These are phyloP conservation scores for Siniperca obscura DNA, from an alignment of 2,797 vertebrate genomes.

Conservation along the genomic window DNA sequence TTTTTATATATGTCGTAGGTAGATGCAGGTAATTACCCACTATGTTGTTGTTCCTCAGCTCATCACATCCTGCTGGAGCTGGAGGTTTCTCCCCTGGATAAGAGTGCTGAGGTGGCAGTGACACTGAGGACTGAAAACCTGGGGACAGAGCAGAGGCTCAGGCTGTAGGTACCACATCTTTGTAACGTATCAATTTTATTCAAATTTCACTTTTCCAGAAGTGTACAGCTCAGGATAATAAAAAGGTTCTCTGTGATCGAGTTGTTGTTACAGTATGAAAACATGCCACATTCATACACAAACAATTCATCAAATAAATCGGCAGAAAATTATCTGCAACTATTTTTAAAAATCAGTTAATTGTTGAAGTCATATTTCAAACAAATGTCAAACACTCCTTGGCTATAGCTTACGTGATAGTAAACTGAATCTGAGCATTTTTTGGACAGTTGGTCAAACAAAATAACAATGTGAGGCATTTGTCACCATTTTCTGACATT, in stretches of 20 bases:
- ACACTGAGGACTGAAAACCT: constrained; percentile 67
- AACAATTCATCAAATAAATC: too few relatives aligned
- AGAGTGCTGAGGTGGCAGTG: constrained; percentile 81
- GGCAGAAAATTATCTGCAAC: background rate
- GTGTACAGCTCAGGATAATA: background rate
- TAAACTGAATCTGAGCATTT: background rate
- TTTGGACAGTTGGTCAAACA: too few relatives aligned
- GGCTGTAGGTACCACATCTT: constrained; percentile 75
- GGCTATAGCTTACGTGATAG: background rate
- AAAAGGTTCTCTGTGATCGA: background rate
- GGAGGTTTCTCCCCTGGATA: constrained; percentile 79
- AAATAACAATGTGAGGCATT: background rate
- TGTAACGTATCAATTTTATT: background rate
- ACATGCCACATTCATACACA: too few relatives aligned
- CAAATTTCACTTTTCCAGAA: background rate
- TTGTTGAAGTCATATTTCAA: too few relatives aligned
- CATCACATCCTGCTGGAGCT: constrained; percentile 85
- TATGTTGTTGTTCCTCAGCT: constrained; percentile 61
- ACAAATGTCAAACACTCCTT: background rate
- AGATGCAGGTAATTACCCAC: background rate
- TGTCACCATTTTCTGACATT: background rate
- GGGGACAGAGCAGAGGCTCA: constrained; percentile 67
- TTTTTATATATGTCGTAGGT: background rate
- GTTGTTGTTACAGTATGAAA: too few relatives aligned
- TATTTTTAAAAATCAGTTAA: background rate